Conservation (phyloP, 2,113 vertebrate species). For the mouse (Mus musculus) region DNA sequence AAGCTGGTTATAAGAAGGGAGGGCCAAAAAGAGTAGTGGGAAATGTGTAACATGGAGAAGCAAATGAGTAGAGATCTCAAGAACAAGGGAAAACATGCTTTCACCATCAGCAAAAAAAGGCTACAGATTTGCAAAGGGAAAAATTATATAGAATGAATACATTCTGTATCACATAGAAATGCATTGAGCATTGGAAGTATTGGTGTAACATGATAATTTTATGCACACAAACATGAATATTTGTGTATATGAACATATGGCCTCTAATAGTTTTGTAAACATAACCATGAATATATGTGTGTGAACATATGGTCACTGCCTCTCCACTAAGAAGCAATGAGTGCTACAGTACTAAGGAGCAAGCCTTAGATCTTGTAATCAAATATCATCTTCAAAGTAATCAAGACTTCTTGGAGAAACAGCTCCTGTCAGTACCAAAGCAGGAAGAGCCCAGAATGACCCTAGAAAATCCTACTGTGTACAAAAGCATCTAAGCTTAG, state of each 20-base stretch:
- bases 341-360: neutral
- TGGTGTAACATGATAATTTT: neutral
- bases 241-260: neutral
- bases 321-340: constrained; percentile 10
- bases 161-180: neutral
- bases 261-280: neutral
- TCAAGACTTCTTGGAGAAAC: neutral
- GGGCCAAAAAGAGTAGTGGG: neutral
- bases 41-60: neutral
- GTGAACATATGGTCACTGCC: neutral
- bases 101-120: neutral
- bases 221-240: neutral
- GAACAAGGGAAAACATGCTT: neutral
- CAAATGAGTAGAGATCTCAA: neutral
- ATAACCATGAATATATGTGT: neutral
- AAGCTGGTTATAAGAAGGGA: neutral
- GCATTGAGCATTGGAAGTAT: neutral
- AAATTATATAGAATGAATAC: neutral
- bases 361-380: neutral
- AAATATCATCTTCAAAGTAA: neutral
- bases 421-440: neutral
- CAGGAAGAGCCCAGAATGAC: neutral
- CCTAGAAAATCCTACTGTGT: neutral
- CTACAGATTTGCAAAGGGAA: neutral
- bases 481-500: neutral